Percentiles rank a stretch among this genome's conserved stretches.
Evolutionary conservation across 2,113 vertebrate species (phyloP).

Genomic region (Rissa tridactyla): DNA sequence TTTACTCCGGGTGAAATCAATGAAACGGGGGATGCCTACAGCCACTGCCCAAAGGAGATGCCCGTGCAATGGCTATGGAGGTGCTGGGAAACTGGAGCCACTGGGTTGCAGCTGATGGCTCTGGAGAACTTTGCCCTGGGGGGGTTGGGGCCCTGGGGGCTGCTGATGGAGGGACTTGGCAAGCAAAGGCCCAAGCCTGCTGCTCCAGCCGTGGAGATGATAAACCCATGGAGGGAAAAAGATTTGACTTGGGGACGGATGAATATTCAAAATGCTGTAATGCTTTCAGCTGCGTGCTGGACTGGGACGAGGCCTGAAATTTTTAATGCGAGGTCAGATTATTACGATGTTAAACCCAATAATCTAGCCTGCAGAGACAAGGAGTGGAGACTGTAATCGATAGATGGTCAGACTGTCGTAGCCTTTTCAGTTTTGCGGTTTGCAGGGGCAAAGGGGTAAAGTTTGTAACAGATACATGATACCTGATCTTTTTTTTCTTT

Average conservation of each 20-base stretch:
- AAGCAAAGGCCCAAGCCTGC: fast-evolving
- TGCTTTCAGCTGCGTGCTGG: neutral
- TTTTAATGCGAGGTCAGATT: neutral
- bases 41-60: neutral
- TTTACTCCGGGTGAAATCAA: neutral
- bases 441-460: neutral
- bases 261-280: neutral
- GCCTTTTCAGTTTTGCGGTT: neutral
- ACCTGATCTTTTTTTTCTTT: fast-evolving
- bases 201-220: neutral
- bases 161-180: fast-evolving
- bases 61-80: neutral
- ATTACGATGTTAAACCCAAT: neutral
- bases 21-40: neutral
- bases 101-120: neutral
- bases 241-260: neutral
- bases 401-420: neutral
- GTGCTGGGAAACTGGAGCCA: neutral
- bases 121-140: neutral
- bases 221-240: neutral
- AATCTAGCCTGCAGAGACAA: neutral
- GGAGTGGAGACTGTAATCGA: neutral
- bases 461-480: neutral
- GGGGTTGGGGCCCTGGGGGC: neutral
- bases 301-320: neutral